A percentile compares a stretch with the other conserved stretches of the same genome.
Evolutionary conservation across 1,140 invertebrate genomes (phyloP).

Genomic region (Paralvinella palmiformis): DNA sequence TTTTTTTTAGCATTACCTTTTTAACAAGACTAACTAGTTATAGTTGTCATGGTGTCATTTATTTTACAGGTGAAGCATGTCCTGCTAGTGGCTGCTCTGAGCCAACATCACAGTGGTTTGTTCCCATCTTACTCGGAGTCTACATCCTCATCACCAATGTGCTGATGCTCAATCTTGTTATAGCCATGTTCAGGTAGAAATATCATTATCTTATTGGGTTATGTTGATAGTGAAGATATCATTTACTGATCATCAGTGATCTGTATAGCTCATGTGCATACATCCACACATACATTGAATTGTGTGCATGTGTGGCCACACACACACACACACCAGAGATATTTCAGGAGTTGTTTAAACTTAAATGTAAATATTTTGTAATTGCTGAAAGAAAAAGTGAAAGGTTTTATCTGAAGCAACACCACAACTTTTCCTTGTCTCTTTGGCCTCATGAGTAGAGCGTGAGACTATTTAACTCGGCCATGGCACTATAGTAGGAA

Average conservation of each 20-base stretch:
- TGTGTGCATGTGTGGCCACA: neutral
- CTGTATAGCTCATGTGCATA: neutral
- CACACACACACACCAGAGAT: neutral
- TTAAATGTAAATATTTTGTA: no score
- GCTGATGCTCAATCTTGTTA: slow-evolving; percentile 46
- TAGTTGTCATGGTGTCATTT: neutral
- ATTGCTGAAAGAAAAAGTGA: no score
- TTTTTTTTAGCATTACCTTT: neutral
- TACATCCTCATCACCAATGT: slow-evolving; percentile 48
- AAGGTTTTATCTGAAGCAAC: no score
- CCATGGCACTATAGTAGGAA: no score
- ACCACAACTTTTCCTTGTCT: no score
- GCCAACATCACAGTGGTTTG: slow-evolving; percentile 7
- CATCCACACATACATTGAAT: neutral
- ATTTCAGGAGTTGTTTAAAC: no score
- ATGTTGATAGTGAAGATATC: no score
- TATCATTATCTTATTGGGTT: no score
- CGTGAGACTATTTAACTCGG: no score
- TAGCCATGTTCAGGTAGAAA: slow-evolving; percentile 43
- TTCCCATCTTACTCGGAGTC: slow-evolving; percentile 22
- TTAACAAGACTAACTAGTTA: neutral
- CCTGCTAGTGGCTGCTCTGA: neutral
- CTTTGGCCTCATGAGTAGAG: no score
- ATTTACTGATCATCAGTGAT: no score
- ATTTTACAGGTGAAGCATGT: neutral